Base-by-base conservation (phyloP, 2,888 invertebrate genomes). In the Azorinus chamasolen region DNA sequence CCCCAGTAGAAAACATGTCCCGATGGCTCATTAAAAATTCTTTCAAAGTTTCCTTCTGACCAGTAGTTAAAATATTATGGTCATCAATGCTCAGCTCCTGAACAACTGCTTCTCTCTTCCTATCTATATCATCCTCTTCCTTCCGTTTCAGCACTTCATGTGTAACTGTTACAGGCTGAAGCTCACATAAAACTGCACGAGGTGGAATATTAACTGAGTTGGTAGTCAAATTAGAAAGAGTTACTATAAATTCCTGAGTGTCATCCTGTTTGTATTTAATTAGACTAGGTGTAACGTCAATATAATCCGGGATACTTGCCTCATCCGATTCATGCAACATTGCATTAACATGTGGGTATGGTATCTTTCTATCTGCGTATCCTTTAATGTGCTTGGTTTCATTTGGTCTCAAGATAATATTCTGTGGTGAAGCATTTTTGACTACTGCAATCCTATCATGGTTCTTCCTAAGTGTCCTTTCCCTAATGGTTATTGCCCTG, bases 191-290 rank as follows among this genome's bases (percentile, higher is more conserved):
- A 41, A 62, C 39, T 22, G 50, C 37, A 37, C 25, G 50, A 14
- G 62, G 62, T 51, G 48, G 39, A 16, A 63, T n/a, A 4, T 25
- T 53, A 14, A 63, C 48, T 22, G 72, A 24, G 32, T 46, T 39
- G 5, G 72, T 72, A 5, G 72, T 64, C 14, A 72, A 24, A 18
- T 72, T 71, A 20, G 41, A 24, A 2, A 69, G n/a, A 1, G 37
- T 25, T 1, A 69, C 39, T 3, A 51, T 39, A 43, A 63, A 41
- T 14, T 39, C 22, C 14, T 41, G 53, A 32, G 45, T 65, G 0
- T 25, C 46, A 0, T 18, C 14, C 14, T 43, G 41, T 0, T 61
- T 5, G 37, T 66, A 66, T 2, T 45, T 14, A 14, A 73, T 50
- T 14, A 61, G 39, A 37, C 46, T 16, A 24, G 65, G 66, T 12